Evolutionary conservation across 2,888 invertebrate genomes (phyloP), one percentile per base, ranked within the genome.

Genomic region (Unio delphinus): DNA sequence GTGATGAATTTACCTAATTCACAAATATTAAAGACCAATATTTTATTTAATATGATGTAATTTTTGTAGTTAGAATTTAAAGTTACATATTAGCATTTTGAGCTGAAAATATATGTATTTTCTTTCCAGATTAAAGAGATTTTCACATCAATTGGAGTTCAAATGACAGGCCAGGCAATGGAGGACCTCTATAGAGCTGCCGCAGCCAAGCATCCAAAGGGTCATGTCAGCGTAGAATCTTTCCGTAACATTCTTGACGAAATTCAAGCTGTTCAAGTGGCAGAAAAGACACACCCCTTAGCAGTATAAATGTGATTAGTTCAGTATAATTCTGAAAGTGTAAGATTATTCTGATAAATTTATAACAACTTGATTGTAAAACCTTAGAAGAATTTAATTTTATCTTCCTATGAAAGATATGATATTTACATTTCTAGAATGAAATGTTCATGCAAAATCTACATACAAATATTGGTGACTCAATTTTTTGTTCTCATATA

Each of bases 141-240:
- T 64, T 89, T 89, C 74, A 78, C 80, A 8, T 82, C 80, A 61
- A 80, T 87, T 61, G 89, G 89, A 11, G 83, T 88, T 1, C 73
- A 82, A 68, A 86, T 89, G 86, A 86, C 86, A 1, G 82, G 84
- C 18, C 84, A 88, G 55, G 83, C 81, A 6, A 86, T 89, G 70
- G 88, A 89, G 61, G 70, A 80, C 54, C 70, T 88, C 34, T 89
- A 88, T 77, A 78, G 83, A 8, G 67, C 76, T 54, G 88, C 88
- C 4, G 82, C 86, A 6, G 66, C 72, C 23, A 75, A 79, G n/a
- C 86, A 88, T 67, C 87, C 88, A 0, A 84, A 85, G 61, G 89
- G 89, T 18, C 79, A 84, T 57, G 90, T 90, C 56, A 86, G 87
- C 69, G 86, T 90, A 15, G 90, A 89, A 69, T 80, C 87, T 6